phyloP scores from a whole-genome alignment of 2,113 vertebrate species.

The Chunga burmeisteri region DNA sequence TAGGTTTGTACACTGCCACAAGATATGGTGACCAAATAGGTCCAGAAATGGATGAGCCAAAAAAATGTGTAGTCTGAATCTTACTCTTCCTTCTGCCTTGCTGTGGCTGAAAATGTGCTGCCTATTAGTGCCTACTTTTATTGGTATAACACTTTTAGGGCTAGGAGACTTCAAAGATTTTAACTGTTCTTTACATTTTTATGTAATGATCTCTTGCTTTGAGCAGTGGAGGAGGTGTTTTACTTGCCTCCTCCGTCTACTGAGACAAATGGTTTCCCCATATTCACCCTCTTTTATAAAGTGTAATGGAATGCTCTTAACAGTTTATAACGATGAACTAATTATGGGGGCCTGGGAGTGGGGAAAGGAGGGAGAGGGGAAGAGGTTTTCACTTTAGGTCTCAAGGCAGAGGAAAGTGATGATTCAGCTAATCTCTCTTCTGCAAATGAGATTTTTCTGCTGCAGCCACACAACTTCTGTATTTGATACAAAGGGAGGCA shows the following conservation, averaged over 20 bases:
- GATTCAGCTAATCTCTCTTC: background rate
- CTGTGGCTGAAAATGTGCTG: background rate
- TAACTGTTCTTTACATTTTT: background rate
- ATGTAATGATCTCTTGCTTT: background rate
- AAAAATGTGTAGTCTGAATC: background rate
- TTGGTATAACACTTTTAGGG: background rate
- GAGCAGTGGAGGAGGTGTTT: background rate
- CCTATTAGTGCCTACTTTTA: background rate
- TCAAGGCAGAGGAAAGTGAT: background rate
- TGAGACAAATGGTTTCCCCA: background rate
- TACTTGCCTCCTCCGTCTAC: background rate
- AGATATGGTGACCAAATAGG: background rate
- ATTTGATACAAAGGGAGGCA: background rate
- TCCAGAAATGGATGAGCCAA: background rate
- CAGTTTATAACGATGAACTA: background rate
- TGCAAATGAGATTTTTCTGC: background rate
- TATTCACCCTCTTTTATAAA: background rate
- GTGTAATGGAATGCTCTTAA: background rate
- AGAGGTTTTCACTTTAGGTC: background rate
- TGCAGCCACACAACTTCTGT: background rate
- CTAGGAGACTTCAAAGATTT: background rate
- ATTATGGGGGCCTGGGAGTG: background rate
- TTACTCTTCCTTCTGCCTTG: background rate
- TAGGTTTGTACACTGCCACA: background rate
- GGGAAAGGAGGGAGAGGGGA: background rate